phyloP scores from a whole-genome alignment of 2,797 vertebrate genomes.

The Chiloscyllium punctatum region DNA sequence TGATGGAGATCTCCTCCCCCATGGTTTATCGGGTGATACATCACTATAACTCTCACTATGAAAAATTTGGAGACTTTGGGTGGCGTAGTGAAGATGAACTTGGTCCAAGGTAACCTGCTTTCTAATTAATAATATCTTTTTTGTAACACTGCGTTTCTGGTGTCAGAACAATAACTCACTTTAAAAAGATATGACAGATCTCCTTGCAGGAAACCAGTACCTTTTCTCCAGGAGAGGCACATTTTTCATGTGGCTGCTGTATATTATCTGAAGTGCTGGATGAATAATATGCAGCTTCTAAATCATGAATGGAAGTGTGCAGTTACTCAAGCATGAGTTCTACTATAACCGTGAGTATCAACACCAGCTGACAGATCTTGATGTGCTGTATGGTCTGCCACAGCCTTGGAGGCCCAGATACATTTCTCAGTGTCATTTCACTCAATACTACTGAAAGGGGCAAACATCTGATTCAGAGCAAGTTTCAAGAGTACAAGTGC shows the following conservation, averaged over 20 bases:
- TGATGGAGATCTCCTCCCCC: conserved; percentile 88
- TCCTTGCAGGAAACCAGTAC: not conserved
- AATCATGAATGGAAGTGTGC: not conserved
- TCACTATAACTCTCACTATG: conserved; percentile 95
- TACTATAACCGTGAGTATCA: not conserved
- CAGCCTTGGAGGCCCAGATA: not conserved
- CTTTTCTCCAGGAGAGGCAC: not conserved
- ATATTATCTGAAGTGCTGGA: not conserved
- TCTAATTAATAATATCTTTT: not conserved
- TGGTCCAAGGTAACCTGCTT: conserved; percentile 76
- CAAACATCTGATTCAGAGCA: not conserved
- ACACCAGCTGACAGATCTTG: not conserved
- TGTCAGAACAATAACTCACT: not conserved
- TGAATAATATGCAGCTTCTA: not conserved
- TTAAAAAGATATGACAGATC: not conserved
- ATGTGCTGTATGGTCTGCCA: not conserved
- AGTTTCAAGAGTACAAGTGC: not conserved
- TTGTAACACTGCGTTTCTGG: not conserved
- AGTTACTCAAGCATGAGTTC: not conserved
- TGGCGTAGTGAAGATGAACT: conserved; percentile 97
- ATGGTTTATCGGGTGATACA: conserved; percentile 91
- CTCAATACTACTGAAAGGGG: not conserved
- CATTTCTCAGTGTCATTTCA: not conserved
- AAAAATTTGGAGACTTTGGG: conserved; percentile 97
- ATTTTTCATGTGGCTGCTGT: not conserved